phyloP scores from a whole-genome alignment of 1,140 invertebrate species.

The Drosophila obscura region DNA sequence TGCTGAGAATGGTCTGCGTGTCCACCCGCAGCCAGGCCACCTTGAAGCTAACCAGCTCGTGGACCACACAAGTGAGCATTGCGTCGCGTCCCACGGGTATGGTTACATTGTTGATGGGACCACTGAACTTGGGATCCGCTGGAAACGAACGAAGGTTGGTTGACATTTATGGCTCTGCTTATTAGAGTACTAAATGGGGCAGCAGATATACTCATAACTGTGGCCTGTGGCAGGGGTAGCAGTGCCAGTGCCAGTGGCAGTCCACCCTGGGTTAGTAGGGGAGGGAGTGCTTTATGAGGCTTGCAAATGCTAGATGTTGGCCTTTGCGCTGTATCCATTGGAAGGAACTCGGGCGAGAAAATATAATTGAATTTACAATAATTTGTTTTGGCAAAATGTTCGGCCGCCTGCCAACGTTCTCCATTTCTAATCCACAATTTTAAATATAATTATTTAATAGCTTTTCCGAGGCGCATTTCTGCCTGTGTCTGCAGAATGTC shows the following conservation, averaged over 20 bases:
- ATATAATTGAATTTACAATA: constrained; percentile 40
- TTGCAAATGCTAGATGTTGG: constrained; percentile 58
- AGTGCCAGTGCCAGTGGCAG: too few species aligned
- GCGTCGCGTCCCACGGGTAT: constrained; percentile 91
- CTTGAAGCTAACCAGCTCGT: constrained; percentile 91
- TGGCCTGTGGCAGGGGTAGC: not conserved
- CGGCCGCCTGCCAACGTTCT: constrained; percentile 2
- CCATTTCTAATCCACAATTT: constrained; percentile 64
- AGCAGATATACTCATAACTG: constrained; percentile 4
- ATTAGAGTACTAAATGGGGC: constrained; percentile 65
- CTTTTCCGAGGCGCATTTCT: constrained; percentile 21
- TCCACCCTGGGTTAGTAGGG: not conserved
- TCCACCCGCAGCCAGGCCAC: constrained; percentile 95
- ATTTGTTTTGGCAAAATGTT: constrained; percentile 15
- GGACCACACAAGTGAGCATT: constrained; percentile 90
- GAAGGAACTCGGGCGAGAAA: constrained; percentile 23
- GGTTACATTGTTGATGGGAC: constrained; percentile 91
- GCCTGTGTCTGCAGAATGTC: constrained; percentile 66
- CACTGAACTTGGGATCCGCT: constrained; percentile 89
- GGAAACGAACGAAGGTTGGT: constrained; percentile 22
- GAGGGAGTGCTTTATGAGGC: constrained; percentile 42
- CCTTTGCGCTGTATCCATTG: constrained; percentile 46
- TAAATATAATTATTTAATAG: constrained; percentile 50
- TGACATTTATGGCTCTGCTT: constrained; percentile 60
- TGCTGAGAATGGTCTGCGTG: constrained; percentile 95